These are phyloP conservation scores for Brachynemurus nebulosus DNA, from an alignment of 2,888 invertebrate species.

Conservation along the genomic window DNA sequence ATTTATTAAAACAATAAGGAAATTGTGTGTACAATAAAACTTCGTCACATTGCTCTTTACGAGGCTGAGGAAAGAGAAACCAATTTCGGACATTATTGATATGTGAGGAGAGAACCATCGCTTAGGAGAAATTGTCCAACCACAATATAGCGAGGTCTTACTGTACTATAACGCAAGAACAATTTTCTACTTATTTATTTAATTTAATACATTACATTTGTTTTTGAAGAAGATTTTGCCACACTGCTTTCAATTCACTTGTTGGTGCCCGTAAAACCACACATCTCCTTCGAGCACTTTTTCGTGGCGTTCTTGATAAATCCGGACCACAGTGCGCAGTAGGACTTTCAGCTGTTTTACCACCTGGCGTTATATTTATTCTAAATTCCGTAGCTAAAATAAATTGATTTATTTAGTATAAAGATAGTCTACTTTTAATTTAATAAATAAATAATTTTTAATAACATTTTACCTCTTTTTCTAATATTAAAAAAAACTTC, in stretches of 20 bases:
- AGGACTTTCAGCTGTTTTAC: slow-evolving; percentile 51
- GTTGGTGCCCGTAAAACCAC: slow-evolving; percentile 68
- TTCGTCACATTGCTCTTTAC: too few relatives aligned
- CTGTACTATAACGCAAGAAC: too few relatives aligned
- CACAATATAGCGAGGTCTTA: too few relatives aligned
- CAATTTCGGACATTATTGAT: too few relatives aligned
- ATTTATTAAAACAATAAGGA: too few relatives aligned
- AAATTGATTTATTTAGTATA: too few relatives aligned
- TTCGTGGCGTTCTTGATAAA: slow-evolving; percentile 44
- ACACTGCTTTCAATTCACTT: slow-evolving; percentile 73
- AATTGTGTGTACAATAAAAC: too few relatives aligned
- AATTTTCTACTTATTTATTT: too few relatives aligned
- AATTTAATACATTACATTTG: too few relatives aligned
- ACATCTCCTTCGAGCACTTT: slow-evolving; percentile 49
- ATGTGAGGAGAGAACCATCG: too few relatives aligned
- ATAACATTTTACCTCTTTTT: slow-evolving; percentile 56
- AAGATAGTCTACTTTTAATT: neutral
- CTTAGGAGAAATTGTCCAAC: too few relatives aligned
- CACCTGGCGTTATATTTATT: slow-evolving; percentile 53
- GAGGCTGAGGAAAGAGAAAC: too few relatives aligned
- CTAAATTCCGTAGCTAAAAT: slow-evolving; percentile 70
- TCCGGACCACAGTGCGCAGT: slow-evolving; percentile 60
- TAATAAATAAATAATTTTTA: neutral
- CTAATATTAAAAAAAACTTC: slow-evolving; percentile 76
- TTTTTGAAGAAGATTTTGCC: slow-evolving; percentile 76